Evolutionary conservation across 2,113 vertebrate species (phyloP), one percentile per base, ranked within the genome.

Genomic region (Periophthalmus modestus): DNA sequence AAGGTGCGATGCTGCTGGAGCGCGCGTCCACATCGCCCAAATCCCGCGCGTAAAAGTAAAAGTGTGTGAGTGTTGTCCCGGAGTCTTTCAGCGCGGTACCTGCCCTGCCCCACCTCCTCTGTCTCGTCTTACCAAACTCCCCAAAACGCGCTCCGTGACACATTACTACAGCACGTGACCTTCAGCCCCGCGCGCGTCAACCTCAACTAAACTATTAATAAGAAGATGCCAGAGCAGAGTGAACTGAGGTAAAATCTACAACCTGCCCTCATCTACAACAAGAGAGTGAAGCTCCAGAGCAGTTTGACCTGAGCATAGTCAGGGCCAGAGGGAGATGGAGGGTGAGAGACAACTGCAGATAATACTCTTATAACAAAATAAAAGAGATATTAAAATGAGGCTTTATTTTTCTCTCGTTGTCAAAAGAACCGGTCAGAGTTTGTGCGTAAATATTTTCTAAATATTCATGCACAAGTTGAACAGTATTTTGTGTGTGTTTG

Each of bases 21-120:
- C 78, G 81, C 77, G 84, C 79, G 47, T 78, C 65, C 68, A 18
- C 71, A 71, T 78, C 55, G 66, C 15, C 71, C 71, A 72, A 83
- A 75, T 65, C 68, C 73, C 46, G 33, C 52, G 66, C 73, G 66
- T n/a, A n/a, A n/a, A 39, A 34, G 74, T 34, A 71, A 43, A 66
- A 66, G 74, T 57, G 58, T 69, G 62, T 36, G 55, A 62, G 39
- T 12, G 15, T n/a, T 15, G n/a, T 19, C n/a, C 63, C 73, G 69
- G 43, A 39, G 58, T 39, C 28, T 81, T 59, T 81, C 81, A 70
- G 54, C 63, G 65, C 67, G 62, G 4, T 85, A 90, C 87, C 86
- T 84, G 82, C 72, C 76, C 86, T 75, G 85, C 84, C 85, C 85
- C 88, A 87, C 85, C 82, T 81, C 3, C 66, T 15, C 47, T 36